A percentile compares a stretch with the other conserved stretches of the same genome.
Conservation (phyloP, 2,888 invertebrate genomes). For the Brenthis daphne region DNA sequence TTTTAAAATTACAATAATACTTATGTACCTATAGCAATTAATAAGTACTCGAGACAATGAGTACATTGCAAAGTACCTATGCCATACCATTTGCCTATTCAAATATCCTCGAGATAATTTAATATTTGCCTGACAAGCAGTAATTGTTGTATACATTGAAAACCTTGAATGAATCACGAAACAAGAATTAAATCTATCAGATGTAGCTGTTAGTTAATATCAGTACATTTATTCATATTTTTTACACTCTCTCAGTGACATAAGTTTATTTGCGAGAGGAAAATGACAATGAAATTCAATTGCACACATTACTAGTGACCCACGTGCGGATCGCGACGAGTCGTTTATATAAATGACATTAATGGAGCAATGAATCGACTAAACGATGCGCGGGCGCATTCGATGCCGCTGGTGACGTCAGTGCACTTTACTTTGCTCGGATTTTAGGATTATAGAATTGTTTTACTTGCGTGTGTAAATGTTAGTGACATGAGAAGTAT, state of each 20-base stretch:
- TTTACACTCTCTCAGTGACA: slow-evolving; percentile 40
- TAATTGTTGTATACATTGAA: not conserved
- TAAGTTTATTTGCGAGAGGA: slow-evolving; percentile 63
- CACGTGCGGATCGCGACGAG: slow-evolving; percentile 64
- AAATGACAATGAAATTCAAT: slow-evolving; percentile 80
- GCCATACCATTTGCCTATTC: not conserved
- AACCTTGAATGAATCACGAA: slow-evolving; percentile 12
- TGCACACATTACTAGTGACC: slow-evolving; percentile 66
- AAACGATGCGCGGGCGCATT: slow-evolving; percentile 77
- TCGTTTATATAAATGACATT: slow-evolving; percentile 66
- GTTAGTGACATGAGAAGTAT: not conserved
- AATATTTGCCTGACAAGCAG: slow-evolving; percentile 5
- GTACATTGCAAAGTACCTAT: not conserved
- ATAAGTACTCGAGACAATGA: not conserved
- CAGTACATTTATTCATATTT: slow-evolving; percentile 20
- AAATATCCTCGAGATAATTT: not conserved
- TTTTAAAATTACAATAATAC: too few species aligned
- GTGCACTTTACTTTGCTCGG: slow-evolving; percentile 20
- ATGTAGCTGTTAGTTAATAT: slow-evolving; percentile 18
- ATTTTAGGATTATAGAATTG: slow-evolving; percentile 16
- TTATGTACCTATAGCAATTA: not conserved
- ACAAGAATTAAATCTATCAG: slow-evolving; percentile 3
- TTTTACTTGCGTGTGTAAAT: not conserved
- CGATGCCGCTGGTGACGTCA: slow-evolving; percentile 64
- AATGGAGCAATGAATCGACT: slow-evolving; percentile 69